A percentile compares a stretch with the other conserved stretches of the same genome.
These are phyloP conservation scores for Epizoanthus rinbou DNA, from an alignment of 92 coral and sea anemone species.

Conservation along the genomic window DNA sequence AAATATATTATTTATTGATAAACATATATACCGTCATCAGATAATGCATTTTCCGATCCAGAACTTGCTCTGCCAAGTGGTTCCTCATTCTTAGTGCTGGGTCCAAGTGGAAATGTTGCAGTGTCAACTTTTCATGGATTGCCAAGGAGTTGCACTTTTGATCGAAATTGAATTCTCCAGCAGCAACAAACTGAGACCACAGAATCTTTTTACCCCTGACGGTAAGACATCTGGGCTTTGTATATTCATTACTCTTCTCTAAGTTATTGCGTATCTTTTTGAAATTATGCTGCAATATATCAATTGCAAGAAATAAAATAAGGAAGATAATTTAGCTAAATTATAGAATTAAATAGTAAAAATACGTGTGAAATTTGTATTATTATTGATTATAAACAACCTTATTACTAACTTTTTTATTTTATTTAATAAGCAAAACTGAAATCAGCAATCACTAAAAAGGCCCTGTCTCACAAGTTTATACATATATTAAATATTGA, in stretches of 20 bases:
- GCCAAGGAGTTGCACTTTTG: constrained; percentile 38
- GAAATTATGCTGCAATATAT: constrained; percentile 70
- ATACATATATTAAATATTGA: too few relatives aligned
- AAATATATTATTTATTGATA: too few relatives aligned
- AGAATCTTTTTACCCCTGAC: constrained; percentile 52
- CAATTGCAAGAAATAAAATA: neutral
- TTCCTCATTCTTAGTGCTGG: constrained; percentile 62
- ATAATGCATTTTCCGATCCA: constrained; percentile 52
- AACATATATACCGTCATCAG: constrained; percentile 42
- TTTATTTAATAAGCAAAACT: too few relatives aligned
- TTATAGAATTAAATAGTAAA: too few relatives aligned
- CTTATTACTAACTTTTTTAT: too few relatives aligned
- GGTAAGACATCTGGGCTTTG: constrained; percentile 50
- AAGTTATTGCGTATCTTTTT: constrained; percentile 66
- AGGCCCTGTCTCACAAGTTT: too few relatives aligned
- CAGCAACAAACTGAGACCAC: constrained; percentile 54
- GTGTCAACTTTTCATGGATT: constrained; percentile 58
- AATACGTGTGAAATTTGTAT: too few relatives aligned
- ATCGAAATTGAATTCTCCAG: constrained; percentile 48
- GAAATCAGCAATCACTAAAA: too few relatives aligned
- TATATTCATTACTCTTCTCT: constrained; percentile 42
- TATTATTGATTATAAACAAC: too few relatives aligned
- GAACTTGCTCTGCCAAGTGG: constrained; percentile 63
- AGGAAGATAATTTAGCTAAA: too few relatives aligned
- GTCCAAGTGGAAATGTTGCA: constrained; percentile 55